These are phyloP conservation scores for Pristionchus exspectatus DNA, from an alignment of 2,888 invertebrate genomes.

Conservation along the genomic window DNA sequence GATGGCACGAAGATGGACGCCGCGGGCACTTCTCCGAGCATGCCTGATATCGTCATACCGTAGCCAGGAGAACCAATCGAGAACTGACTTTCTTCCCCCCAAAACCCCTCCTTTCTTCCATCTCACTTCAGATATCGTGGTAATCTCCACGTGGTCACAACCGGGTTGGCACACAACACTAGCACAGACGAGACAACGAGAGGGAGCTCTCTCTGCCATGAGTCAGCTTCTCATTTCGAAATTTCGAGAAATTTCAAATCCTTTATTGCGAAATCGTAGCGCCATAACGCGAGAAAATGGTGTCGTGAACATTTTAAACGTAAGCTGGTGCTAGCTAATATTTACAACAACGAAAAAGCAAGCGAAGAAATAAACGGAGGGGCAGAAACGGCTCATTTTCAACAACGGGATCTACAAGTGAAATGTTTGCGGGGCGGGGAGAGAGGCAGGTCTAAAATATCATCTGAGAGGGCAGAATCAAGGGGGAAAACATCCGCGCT, in stretches of 20 bases:
- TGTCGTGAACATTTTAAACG: constrained; percentile 6
- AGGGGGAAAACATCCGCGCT: background rate
- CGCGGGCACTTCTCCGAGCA: constrained; percentile 52
- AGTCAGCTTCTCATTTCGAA: background rate
- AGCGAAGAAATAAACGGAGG: background rate
- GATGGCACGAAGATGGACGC: constrained; percentile 45
- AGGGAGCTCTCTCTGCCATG: background rate
- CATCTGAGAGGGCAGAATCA: background rate
- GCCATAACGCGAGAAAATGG: background rate
- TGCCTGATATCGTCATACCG: background rate
- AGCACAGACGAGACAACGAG: background rate
- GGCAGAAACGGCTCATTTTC: background rate
- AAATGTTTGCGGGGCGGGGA: background rate
- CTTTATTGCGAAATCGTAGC: constrained; percentile 34
- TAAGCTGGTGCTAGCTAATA: background rate
- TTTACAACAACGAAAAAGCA: background rate
- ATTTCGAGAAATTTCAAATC: background rate
- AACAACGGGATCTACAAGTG: constrained; percentile 8
- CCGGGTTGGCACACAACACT: constrained; percentile 26
- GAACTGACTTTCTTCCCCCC: background rate
- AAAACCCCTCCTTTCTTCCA: background rate
- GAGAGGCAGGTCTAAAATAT: background rate
- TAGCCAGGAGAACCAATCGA: background rate
- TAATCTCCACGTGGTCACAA: background rate
- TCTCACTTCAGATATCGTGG: constrained; percentile 47